Evolutionary conservation across 2,888 invertebrate genomes (phyloP).

Genomic region (Aspidiotus destructor): DNA sequence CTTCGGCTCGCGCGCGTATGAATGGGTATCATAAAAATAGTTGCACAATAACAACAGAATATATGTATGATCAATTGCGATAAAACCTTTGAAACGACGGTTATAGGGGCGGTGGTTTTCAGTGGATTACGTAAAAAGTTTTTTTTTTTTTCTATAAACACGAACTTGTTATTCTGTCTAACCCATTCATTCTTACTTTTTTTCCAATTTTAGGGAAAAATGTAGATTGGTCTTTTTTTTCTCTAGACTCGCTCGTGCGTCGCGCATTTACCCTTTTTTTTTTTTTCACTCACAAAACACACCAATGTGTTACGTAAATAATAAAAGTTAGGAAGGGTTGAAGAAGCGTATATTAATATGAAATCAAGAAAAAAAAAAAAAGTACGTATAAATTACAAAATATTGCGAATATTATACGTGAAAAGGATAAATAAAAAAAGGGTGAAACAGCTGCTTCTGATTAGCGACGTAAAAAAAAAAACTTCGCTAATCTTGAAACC

Average conservation of each 20-base stretch:
- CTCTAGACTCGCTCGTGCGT: background rate
- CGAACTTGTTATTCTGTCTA: conserved; percentile 6
- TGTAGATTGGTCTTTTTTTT: conserved; percentile 11
- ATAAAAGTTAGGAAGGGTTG: conserved; percentile 28
- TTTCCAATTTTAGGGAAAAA: conserved; percentile 32
- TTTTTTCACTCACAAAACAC: background rate
- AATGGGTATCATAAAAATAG: conserved; percentile 18
- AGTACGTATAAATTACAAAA: no score
- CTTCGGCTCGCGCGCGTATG: background rate
- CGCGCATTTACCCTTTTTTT: conserved; percentile 7
- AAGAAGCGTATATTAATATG: conserved; percentile 12
- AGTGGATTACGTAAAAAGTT: conserved; percentile 28
- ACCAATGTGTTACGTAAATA: background rate
- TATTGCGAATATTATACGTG: background rate
- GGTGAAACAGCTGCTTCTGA: background rate
- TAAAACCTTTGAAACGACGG: conserved; percentile 6
- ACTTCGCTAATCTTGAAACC: no score
- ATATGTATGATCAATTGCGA: background rate
- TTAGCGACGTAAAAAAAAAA: background rate
- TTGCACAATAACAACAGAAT: conserved; percentile 12
- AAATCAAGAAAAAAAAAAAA: background rate
- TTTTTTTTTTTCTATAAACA: background rate
- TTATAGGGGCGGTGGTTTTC: conserved; percentile 8
- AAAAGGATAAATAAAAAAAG: conserved; percentile 3
- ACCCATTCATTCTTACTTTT: conserved; percentile 22